A percentile compares a stretch with the other conserved stretches of the same genome.
Evolutionary conservation across 2,113 vertebrate species (phyloP).

Genomic region (Odontophorus gujanensis): DNA sequence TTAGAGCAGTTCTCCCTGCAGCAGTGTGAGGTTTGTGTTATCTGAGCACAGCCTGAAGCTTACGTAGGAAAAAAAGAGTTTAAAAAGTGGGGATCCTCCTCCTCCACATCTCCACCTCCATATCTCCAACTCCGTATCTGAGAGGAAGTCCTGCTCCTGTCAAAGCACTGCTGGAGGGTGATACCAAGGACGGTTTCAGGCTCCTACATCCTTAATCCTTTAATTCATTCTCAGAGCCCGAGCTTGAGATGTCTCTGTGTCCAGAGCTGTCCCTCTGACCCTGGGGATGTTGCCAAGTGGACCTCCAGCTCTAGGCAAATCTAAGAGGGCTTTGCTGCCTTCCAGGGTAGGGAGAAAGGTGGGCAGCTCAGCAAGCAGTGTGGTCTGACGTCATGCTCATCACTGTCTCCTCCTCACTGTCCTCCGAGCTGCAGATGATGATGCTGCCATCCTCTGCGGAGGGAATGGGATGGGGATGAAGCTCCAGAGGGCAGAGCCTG

Average conservation of each 20-base stretch:
- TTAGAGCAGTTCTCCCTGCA: not conserved
- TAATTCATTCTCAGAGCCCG: not conserved
- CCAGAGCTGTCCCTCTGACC: not conserved
- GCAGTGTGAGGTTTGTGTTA: not conserved
- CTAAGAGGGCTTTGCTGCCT: not conserved
- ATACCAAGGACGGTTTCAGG: not conserved
- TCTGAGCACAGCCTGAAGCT: not conserved
- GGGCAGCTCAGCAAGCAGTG: not conserved
- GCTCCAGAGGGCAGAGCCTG: not conserved
- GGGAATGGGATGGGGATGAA: not conserved
- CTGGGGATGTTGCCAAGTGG: not conserved
- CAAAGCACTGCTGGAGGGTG: not conserved
- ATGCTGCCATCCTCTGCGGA: slow-evolving; percentile 57
- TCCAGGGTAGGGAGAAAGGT: not conserved
- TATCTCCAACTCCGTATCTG: not conserved
- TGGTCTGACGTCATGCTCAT: slow-evolving; percentile 23
- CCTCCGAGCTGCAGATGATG: slow-evolving; percentile 77
- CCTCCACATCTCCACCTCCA: not conserved
- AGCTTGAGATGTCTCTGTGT: not conserved
- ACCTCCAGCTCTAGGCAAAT: not conserved
- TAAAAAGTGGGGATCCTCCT: not conserved
- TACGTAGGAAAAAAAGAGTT: not conserved
- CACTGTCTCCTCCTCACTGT: slow-evolving; percentile 64
- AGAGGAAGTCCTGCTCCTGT: not conserved
- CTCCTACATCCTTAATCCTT: not conserved